Evolutionary conservation across 2,113 vertebrate genomes (phyloP).

Genomic region (Campylomormyrus numenius): DNA sequence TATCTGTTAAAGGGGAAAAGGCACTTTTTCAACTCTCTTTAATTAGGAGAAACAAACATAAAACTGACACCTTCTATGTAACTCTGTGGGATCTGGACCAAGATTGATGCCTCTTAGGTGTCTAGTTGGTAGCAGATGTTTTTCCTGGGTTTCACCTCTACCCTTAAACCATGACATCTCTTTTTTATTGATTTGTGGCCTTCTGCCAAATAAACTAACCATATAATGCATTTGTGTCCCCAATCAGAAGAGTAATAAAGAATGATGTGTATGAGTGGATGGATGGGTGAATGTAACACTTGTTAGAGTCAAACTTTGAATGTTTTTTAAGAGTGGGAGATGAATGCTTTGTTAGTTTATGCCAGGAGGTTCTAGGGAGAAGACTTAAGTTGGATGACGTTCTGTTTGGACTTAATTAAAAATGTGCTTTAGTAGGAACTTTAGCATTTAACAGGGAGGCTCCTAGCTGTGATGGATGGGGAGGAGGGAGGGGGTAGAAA

Average conservation of each 20-base stretch:
- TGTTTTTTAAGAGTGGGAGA: background rate
- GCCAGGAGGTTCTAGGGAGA: background rate
- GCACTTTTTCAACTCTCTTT: background rate
- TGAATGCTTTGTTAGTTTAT: background rate
- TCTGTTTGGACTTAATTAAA: slow-evolving; percentile 31
- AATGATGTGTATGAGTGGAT: background rate
- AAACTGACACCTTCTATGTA: background rate
- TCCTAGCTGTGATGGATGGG: slow-evolving; percentile 16
- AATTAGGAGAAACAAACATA: background rate
- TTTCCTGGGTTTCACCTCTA: background rate
- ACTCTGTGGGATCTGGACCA: background rate
- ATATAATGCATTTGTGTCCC: background rate
- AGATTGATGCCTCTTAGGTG: background rate
- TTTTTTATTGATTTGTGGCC: background rate
- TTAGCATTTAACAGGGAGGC: slow-evolving; percentile 30
- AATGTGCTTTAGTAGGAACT: slow-evolving; percentile 29
- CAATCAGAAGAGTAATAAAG: background rate
- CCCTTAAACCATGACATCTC: background rate
- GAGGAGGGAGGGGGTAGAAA: slow-evolving; percentile 42
- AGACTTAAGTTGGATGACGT: background rate
- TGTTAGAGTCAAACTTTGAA: background rate
- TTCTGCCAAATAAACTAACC: background rate
- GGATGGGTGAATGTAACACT: background rate
- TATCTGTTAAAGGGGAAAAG: background rate
- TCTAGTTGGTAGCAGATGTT: background rate